These are phyloP conservation scores for Glyptemys insculpta DNA, from an alignment of 2,797 vertebrate species.

Conservation along the genomic window DNA sequence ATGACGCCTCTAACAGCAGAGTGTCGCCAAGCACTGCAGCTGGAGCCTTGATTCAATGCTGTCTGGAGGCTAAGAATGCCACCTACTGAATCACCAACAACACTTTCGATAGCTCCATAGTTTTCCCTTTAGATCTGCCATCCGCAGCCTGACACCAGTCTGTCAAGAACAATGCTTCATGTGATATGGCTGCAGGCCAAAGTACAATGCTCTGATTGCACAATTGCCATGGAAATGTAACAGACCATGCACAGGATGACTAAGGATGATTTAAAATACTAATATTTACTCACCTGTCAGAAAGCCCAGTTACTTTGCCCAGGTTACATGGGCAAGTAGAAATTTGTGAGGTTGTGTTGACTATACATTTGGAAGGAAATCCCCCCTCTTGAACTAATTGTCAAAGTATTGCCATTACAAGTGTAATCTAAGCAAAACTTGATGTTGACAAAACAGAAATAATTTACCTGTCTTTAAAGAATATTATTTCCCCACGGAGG, in stretches of 20 bases:
- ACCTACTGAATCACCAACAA: neutral
- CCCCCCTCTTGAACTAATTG: neutral
- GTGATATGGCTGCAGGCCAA: neutral
- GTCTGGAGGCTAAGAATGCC: neutral
- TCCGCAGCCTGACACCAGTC: rapidly evolving
- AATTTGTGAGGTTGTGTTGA: neutral
- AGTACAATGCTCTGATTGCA: neutral
- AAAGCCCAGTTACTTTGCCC: neutral
- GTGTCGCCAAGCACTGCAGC: rapidly evolving
- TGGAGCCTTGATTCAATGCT: too few relatives aligned
- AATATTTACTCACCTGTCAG: neutral
- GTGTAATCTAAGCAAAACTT: neutral
- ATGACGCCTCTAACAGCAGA: neutral
- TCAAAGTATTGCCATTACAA: neutral
- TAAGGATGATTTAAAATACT: neutral
- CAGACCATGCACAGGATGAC: neutral
- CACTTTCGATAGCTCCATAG: neutral
- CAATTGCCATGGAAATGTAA: neutral
- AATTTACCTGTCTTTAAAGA: slow-evolving; percentile 89
- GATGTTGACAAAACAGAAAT: neutral
- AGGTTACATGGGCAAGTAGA: neutral
- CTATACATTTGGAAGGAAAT: neutral
- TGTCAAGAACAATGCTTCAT: neutral
- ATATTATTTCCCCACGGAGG: slow-evolving; percentile 85
- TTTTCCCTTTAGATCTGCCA: neutral